Base-by-base conservation (phyloP, 2,797 vertebrate genomes). In the Gallinago stenura region DNA sequence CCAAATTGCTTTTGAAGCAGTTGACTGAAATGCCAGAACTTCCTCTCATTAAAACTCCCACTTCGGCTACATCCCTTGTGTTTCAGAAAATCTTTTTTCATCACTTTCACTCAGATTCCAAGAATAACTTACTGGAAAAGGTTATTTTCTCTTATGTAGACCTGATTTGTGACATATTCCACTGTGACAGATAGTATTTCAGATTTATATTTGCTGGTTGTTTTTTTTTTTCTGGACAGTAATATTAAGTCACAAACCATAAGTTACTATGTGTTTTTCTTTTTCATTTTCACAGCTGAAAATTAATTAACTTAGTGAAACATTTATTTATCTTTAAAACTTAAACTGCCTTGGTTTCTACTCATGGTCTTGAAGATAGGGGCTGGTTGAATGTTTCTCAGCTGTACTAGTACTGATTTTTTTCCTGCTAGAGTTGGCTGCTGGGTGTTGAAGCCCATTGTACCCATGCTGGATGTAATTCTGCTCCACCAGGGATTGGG, bases 1-100 rank as follows among this genome's bases (percentile, higher is more conserved):
- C 72, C 86, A 81, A 95, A 48, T 22, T 66, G 17, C 10, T 83
- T 93, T 83, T 86, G 80, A 91, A 86, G 25, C 18, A 69, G 48
- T 46, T 75, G 54, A 73, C 64, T 89, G 64, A 96, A 96, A 96
- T 85, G 58, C 76, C 85, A 95, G 72, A 88, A 91, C 20, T 75
- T 92, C 30, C 57, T 92, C 50, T 87, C 76, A 82, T 84, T 94
- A 90, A 90, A 87, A 82, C 33, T 88, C 46, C 43, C 50, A 58
- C 9, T 88, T 78, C 12, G 39, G 10, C 58, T 70, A 22, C 26
- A 72, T 35, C 66, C 31, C 60, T 69, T 39, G 43, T 72, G 50
- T 78, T 91, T 72, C 76, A 72, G 70, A 91, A 87, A 78, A 62
- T 8, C 7, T 68, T 58, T 92, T 75, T 95, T 62, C 54, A 58